Conservation (phyloP, 2,797 vertebrate genomes). For the Gallinago stenura region DNA sequence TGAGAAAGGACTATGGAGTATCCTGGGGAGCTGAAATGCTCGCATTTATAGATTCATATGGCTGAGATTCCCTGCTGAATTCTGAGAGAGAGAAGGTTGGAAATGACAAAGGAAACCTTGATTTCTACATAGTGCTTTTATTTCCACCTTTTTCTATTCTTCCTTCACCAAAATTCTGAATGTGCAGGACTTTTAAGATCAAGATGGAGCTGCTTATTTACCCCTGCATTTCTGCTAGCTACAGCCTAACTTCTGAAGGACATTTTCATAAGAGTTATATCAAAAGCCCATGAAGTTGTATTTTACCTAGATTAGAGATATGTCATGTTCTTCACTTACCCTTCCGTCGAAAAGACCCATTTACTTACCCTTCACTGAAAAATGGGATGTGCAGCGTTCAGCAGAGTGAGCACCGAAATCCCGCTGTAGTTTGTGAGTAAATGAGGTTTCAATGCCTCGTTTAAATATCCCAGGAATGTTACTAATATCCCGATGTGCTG, state of each 20-base stretch:
- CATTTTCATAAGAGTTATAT: not conserved
- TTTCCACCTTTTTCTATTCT: not conserved
- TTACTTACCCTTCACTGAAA: not conserved
- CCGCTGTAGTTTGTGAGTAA: not conserved
- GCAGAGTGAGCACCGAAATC: not conserved
- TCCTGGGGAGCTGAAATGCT: not conserved
- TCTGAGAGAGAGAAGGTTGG: not conserved
- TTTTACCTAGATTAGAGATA: not conserved
- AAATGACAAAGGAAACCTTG: not conserved
- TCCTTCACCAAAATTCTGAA: not conserved
- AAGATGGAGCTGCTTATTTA: not conserved
- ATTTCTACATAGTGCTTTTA: not conserved
- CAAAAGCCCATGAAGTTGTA: not conserved
- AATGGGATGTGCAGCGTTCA: not conserved
- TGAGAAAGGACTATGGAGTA: not conserved
- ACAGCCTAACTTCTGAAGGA: not conserved
- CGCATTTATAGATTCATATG: not conserved
- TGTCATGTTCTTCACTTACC: not conserved
- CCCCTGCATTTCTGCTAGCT: not conserved
- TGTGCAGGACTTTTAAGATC: not conserved
- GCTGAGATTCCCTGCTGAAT: not conserved
- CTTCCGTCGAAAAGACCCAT: not conserved
- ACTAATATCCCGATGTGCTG: not conserved
- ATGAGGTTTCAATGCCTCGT: conserved; percentile 8
- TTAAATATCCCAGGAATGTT: conserved; percentile 2